Base-by-base conservation (phyloP, 2,797 vertebrate species). In the Coccyzus lansbergi region DNA sequence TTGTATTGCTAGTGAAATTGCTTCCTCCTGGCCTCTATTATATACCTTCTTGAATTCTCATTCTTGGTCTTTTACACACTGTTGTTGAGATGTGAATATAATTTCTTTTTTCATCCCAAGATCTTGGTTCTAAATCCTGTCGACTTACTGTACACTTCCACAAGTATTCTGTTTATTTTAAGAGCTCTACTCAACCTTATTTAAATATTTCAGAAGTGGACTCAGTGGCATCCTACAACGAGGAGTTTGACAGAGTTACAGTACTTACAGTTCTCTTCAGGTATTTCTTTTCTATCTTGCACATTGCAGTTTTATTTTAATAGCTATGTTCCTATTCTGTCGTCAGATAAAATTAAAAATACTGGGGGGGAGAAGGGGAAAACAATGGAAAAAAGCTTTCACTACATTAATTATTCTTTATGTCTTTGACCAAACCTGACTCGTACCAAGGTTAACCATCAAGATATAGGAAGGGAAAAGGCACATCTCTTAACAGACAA, bases 11-110 rank as follows among this genome's bases (percentile, higher is more conserved):
- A 26, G 59, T 86, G 70, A 75, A 90, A 88, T 76, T 62, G 53
- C 83, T 96, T 95, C 71, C 68, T 93, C 76, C 88, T 95, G 67
- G 24, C 76, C 89, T 89, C 71, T 93, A 26, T 82, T 85, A 26
- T 28, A 26, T 24, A 63, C 28, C 59, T 82, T 90, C 46, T 48
- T 63, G 52, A 80, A 81, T 81, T 92, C n/a, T 78, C 36, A 21
- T 48, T 83, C 31, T 67, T 83, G 44, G 44, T 76, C 55, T 92
- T 93, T 34, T 0, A 0, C 90, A 36, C 75, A 40, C 63, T 95
- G 77, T 77, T 70, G 33, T 67, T 92, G 69, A 92, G 62, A 40
- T 91, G 65, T 26, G 25, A 72, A 38, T 93, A 42, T 44, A 49
- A 81, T 77, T 62, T 91, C 71, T 68, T 65, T 11, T 83, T 93